Base-by-base conservation (phyloP, 2,113 vertebrate species). In the Pedetes capensis region DNA sequence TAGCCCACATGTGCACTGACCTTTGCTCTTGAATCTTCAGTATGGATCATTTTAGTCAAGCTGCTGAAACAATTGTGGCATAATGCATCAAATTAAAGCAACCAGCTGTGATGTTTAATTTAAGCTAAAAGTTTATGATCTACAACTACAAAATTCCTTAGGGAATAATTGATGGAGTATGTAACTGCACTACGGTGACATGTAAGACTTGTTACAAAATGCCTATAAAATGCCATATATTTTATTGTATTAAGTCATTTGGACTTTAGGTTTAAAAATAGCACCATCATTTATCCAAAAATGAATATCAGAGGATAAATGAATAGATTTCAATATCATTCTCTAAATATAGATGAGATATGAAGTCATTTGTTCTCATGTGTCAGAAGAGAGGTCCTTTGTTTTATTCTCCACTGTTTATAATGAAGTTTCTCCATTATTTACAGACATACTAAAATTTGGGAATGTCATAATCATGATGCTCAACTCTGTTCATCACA, bases 101-200 rank as follows among this genome's bases (percentile, higher is more conserved):
- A 98, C 98, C 98, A 98, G 98, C 98, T 98, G 98, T 98, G 98
- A 97, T 98, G 97, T 96, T 98, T 98, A 98, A 98, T 98, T 98
- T 98, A 98, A 98, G 96, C 97, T 98, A 97, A 97, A 98, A 97
- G 98, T 98, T 98, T 98, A 98, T 97, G 97, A 98, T 98, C 97
- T 98, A 98, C 97, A 98, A 96, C 97, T 97, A 97, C 83, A 97
- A 76, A 97, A 97, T 96, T 97, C 97, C 89, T 97, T 88, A 68
- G 96, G 95, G 97, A 97, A 97, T 97, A 97, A 97, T 23, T 97
- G 93, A 96, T 98, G 97, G 94, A 96, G 93, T 92, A 96, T 94
- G 80, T 98, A 96, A 96, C 63, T 93, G 92, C 93, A 96, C 76
- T 94, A 96, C 0, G 93, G 95, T 85, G 95, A 66, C 96, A 89